phyloP scores from a whole-genome alignment of 2,113 vertebrate species.

The Ovibos moschatus region DNA sequence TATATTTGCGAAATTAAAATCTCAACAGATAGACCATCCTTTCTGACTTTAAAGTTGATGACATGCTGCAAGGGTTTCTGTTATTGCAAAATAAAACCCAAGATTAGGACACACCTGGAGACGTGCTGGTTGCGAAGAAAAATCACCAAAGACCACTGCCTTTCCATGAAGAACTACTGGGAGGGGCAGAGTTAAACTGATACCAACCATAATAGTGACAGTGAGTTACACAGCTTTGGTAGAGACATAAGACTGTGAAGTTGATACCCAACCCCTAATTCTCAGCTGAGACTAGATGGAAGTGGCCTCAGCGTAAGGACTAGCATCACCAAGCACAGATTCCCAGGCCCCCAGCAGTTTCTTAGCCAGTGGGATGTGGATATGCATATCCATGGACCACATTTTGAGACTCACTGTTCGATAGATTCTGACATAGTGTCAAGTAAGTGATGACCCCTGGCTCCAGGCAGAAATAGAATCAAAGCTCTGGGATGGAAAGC shows the following conservation, averaged over 20 bases:
- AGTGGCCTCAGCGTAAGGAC: background rate
- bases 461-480: background rate
- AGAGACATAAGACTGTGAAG: background rate
- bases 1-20: constrained; percentile 22
- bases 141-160: background rate
- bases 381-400: background rate
- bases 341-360: background rate
- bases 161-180: background rate
- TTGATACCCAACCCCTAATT: background rate
- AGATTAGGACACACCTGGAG: background rate
- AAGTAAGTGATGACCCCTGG: background rate
- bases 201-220: background rate
- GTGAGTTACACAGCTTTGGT: background rate
- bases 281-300: background rate
- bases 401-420: background rate
- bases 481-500: background rate
- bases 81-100: background rate
- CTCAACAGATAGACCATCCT: background rate
- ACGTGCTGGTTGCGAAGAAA: background rate
- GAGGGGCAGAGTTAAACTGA: background rate
- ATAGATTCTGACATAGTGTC: background rate
- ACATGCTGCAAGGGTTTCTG: background rate
- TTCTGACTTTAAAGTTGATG: background rate
- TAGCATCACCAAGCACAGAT: background rate
- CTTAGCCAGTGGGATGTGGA: background rate